Percentiles rank a stretch among this genome's conserved stretches.
Conservation (phyloP, 2,888 invertebrate species). For the Patella ulyssiponensis region DNA sequence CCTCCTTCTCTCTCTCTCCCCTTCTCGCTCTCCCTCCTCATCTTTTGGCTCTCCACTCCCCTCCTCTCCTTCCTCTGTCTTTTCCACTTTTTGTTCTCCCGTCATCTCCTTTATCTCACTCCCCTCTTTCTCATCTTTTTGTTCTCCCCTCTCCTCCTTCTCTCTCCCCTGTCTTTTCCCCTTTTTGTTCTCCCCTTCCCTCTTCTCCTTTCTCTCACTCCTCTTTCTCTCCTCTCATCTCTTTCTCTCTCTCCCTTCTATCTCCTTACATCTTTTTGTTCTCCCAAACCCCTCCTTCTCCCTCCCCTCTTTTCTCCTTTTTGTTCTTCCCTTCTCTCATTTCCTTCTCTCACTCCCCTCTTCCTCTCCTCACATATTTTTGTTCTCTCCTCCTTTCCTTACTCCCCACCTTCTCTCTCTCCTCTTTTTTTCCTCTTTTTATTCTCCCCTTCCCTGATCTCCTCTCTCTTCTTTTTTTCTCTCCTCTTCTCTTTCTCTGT, state of each 20-base stretch:
- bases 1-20: neutral
- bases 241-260: neutral
- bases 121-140: neutral
- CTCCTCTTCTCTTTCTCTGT: neutral
- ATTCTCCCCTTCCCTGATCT: neutral
- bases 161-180: neutral
- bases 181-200: neutral
- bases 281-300: slow-evolving; percentile 3
- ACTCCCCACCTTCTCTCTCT: too few relatives aligned
- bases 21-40: neutral
- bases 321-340: too few relatives aligned
- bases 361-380: neutral
- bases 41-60: neutral
- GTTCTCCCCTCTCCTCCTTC: neutral
- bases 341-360: neutral
- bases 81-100: neutral
- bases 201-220: neutral
- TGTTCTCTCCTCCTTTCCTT: neutral
- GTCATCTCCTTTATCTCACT: neutral
- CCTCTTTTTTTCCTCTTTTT: neutral
- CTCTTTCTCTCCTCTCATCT: neutral
- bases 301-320: neutral
- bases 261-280: neutral
- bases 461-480: neutral
- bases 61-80: neutral